These are phyloP conservation scores for Sycophila texana DNA, from an alignment of 2,888 invertebrate species.

Conservation along the genomic window DNA sequence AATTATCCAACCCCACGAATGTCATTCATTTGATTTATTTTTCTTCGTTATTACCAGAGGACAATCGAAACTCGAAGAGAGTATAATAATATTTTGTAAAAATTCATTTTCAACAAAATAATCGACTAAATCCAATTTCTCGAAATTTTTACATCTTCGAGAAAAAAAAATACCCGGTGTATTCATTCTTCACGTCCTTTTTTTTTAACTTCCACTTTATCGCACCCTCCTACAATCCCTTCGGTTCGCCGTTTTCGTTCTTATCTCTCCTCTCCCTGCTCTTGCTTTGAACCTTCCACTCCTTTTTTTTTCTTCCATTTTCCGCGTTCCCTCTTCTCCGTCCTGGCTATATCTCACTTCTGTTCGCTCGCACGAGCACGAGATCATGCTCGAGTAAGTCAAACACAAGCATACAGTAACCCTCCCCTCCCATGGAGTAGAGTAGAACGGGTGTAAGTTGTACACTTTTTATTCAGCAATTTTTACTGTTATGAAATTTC, in stretches of 20 bases:
- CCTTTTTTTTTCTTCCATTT: slow-evolving; percentile 46
- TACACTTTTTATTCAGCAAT: neutral
- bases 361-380: slow-evolving; percentile 40
- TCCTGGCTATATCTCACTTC: slow-evolving; percentile 45
- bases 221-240: slow-evolving; percentile 23
- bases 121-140: neutral
- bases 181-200: neutral
- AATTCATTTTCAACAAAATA: too few species aligned
- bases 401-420: slow-evolving; percentile 32
- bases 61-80: too few species aligned
- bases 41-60: too few species aligned
- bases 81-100: too few species aligned
- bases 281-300: slow-evolving; percentile 45
- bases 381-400: slow-evolving; percentile 41
- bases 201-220: slow-evolving; percentile 18
- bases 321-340: slow-evolving; percentile 6
- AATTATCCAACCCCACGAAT: too few species aligned
- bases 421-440: neutral
- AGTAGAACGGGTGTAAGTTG: too few species aligned
- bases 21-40: too few species aligned
- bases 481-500: neutral
- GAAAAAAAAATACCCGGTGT: neutral
- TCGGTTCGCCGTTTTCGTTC: slow-evolving; percentile 26
- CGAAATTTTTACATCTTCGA: neutral
- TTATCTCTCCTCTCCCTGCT: slow-evolving; percentile 42